phyloP scores from a whole-genome alignment of 2,113 vertebrate species.

The Elephantulus edwardii region DNA sequence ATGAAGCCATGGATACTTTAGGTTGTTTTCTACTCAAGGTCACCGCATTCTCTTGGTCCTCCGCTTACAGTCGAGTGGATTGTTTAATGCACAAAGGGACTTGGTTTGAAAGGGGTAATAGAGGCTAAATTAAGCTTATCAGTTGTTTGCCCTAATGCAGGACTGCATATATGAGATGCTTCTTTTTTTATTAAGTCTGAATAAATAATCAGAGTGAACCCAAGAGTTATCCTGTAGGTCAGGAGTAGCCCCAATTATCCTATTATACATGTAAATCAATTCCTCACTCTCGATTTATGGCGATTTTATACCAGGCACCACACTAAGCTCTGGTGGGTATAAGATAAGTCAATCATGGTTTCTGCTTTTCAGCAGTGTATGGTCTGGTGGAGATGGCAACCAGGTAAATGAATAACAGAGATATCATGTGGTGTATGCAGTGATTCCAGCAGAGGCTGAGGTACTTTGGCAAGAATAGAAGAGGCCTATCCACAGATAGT shows the following conservation, averaged over 20 bases:
- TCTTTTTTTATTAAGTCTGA: constrained; percentile 23
- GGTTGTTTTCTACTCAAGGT: constrained; percentile 27
- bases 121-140: constrained; percentile 2
- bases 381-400: not conserved
- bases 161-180: not conserved
- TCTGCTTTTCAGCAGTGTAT: constrained; percentile 43
- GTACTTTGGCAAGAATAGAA: not conserved
- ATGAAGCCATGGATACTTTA: not conserved
- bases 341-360: not conserved
- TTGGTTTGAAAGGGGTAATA: constrained; percentile 9
- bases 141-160: not conserved
- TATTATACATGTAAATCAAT: constrained; percentile 53
- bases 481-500: not conserved
- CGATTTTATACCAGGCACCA: constrained; percentile 43
- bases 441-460: not conserved
- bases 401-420: not conserved
- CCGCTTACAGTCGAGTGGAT: not conserved
- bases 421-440: not conserved
- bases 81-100: not conserved
- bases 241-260: not conserved
- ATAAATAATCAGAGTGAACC: no score
- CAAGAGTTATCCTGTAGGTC: not conserved
- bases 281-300: constrained; percentile 30
- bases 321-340: constrained; percentile 22
- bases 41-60: not conserved